phyloP scores from a whole-genome alignment of 2,113 vertebrate species.

The Pygoscelis antarcticus region DNA sequence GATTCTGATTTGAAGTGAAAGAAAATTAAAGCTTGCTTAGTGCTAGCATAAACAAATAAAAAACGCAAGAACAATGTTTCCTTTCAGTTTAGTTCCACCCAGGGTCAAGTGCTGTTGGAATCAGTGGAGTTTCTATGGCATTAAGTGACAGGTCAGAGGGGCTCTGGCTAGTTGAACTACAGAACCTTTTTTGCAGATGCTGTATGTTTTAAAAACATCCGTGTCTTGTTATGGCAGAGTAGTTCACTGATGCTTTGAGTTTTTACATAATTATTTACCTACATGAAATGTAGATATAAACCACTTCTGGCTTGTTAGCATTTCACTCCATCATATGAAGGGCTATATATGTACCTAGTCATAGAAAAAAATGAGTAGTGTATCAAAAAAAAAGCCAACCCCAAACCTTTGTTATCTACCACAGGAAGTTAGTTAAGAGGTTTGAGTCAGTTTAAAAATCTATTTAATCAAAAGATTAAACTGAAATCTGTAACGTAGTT shows the following conservation, averaged over 20 bases:
- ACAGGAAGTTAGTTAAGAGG: neutral
- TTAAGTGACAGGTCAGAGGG: neutral
- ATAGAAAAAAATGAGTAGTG: accelerated
- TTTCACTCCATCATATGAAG: neutral
- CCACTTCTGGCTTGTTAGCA: neutral
- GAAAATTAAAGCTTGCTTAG: neutral
- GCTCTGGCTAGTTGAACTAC: neutral
- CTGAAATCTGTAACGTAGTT: neutral
- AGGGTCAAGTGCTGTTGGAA: neutral
- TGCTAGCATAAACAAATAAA: neutral
- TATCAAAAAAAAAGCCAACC: neutral
- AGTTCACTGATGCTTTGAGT: neutral
- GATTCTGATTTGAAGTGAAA: neutral
- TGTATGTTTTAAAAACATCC: neutral
- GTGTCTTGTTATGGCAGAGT: neutral
- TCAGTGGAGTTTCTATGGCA: neutral
- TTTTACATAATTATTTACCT: neutral
- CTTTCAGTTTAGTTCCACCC: neutral
- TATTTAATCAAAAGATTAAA: neutral
- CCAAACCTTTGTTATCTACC: neutral
- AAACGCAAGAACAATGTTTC: neutral
- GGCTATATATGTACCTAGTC: neutral
- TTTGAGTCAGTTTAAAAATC: neutral
- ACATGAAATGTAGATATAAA: neutral
- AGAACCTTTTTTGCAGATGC: neutral